A percentile compares a stretch with the other conserved stretches of the same genome.
phyloP scores from a whole-genome alignment of 2,797 vertebrate species.

The Aphelocoma californica region DNA sequence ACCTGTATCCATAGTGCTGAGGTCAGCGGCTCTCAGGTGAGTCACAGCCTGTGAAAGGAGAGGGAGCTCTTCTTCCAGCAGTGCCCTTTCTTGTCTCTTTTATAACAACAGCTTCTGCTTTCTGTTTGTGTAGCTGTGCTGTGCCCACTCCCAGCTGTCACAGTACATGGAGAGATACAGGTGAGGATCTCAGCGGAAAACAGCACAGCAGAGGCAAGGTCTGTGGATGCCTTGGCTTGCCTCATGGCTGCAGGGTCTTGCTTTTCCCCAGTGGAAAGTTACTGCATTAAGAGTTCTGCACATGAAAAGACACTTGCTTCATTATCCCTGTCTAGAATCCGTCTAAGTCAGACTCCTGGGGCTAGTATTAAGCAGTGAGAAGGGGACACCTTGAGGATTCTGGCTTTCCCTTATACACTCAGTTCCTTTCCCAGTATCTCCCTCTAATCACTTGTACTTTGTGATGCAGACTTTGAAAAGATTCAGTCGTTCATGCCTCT shows the following conservation, averaged over 20 bases:
- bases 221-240: neutral
- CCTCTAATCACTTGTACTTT: neutral
- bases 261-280: neutral
- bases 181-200: constrained; percentile 70
- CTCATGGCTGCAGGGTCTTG: neutral
- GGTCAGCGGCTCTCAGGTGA: constrained; percentile 90
- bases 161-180: constrained; percentile 91
- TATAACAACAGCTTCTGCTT: neutral
- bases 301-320: neutral
- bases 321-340: neutral
- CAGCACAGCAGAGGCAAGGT: neutral
- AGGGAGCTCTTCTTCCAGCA: neutral
- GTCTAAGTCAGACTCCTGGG: neutral
- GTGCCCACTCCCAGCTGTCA: constrained; percentile 89
- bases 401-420: neutral
- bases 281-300: neutral
- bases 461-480: neutral
- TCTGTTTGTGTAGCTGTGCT: constrained; percentile 82
- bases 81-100: neutral
- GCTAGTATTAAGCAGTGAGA: neutral
- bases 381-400: neutral
- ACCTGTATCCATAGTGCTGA: constrained; percentile 88
- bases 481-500: neutral
- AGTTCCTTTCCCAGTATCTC: neutral
- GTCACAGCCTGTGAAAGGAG: neutral